phyloP scores from a whole-genome alignment of 2,888 invertebrate genomes.

The Meiosimyza platycephala region DNA sequence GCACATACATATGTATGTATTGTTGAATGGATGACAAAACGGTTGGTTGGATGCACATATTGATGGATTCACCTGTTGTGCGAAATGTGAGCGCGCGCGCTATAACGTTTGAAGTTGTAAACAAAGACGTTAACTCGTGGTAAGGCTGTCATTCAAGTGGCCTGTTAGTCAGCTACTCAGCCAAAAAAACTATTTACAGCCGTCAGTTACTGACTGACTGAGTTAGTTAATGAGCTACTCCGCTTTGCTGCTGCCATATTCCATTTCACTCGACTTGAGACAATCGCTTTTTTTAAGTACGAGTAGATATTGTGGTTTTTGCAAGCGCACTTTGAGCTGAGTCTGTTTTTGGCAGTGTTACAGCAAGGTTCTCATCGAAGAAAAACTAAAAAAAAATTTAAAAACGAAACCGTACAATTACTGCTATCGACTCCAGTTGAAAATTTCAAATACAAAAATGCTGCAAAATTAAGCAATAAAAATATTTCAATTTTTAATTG shows the following conservation, averaged over 20 bases:
- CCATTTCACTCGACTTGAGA: too few relatives aligned
- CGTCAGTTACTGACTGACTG: conserved; percentile 8
- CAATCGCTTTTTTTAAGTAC: not conserved
- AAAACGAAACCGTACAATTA: too few relatives aligned
- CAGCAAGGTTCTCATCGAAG: conserved; percentile 58
- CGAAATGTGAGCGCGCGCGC: not conserved
- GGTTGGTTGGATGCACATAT: not conserved
- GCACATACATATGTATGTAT: not conserved
- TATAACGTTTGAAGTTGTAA: conserved; percentile 10
- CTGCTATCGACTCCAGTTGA: too few relatives aligned
- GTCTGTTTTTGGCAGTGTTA: conserved; percentile 62
- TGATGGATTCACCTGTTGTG: not conserved
- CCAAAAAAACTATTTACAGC: not conserved
- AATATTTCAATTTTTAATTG: too few relatives aligned
- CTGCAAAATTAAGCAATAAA: too few relatives aligned
- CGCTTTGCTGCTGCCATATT: conserved; percentile 5
- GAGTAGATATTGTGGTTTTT: conserved; percentile 58
- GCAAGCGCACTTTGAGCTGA: conserved; percentile 57
- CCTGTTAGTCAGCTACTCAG: conserved; percentile 2
- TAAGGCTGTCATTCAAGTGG: not conserved
- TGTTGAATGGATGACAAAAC: not conserved
- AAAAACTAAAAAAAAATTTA: too few relatives aligned
- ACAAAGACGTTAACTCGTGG: conserved; percentile 4
- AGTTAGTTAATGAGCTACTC: conserved; percentile 16
- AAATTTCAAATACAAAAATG: too few relatives aligned